These are phyloP conservation scores for Caranx melampygus DNA, from an alignment of 2,113 vertebrate genomes.

Conservation along the genomic window DNA sequence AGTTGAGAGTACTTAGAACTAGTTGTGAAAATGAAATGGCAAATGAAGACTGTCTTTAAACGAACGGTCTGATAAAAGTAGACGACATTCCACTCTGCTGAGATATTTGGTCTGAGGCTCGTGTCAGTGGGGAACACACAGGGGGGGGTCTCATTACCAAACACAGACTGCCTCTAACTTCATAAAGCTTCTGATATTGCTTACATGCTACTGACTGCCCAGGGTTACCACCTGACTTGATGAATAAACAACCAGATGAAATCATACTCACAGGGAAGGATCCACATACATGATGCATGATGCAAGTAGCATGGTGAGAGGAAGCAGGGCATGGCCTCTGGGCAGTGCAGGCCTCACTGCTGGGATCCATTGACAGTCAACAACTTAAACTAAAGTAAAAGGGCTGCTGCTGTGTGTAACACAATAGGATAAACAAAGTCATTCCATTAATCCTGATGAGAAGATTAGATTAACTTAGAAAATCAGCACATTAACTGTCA, in stretches of 20 bases:
- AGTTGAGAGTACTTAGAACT: not conserved
- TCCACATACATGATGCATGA: conserved; percentile 75
- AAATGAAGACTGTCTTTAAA: conserved; percentile 19
- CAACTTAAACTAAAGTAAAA: conserved; percentile 12
- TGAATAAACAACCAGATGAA: conserved; percentile 72
- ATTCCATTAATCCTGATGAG: not conserved
- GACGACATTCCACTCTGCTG: not conserved
- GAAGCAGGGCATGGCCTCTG: conserved; percentile 54
- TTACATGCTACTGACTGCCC: conserved; percentile 43
- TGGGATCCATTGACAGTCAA: conserved; percentile 38
- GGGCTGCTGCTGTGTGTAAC: not conserved
- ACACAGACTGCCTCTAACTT: conserved; percentile 8
- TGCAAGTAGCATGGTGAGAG: conserved; percentile 49
- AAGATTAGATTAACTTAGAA: not conserved
- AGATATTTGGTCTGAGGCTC: conserved; percentile 20
- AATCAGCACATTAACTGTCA: no score
- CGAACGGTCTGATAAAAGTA: conserved; percentile 11
- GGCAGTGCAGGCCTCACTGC: conserved; percentile 50
- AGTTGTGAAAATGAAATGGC: conserved; percentile 3
- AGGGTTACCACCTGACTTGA: conserved; percentile 55
- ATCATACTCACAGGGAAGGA: conserved; percentile 34
- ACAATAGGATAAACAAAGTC: not conserved
- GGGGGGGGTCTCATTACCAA: conserved; percentile 31
- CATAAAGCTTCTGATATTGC: conserved; percentile 48
- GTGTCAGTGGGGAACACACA: conserved; percentile 1